phyloP scores from a whole-genome alignment of 1,140 invertebrate species.

The Gonioctena quinquepunctata region DNA sequence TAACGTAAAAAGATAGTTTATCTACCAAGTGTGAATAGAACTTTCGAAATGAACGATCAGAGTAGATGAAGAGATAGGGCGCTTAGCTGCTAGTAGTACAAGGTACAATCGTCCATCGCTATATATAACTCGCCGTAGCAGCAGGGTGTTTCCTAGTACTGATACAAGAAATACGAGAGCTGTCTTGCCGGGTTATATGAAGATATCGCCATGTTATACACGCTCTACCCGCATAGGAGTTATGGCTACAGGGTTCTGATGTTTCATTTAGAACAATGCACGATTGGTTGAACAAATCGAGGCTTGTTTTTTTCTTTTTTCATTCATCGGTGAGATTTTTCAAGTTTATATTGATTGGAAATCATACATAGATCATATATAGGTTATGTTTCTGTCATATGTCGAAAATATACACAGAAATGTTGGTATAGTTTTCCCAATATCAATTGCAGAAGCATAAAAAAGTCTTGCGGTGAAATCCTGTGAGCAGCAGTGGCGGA shows the following conservation, averaged over 20 bases:
- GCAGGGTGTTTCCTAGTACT: constrained; percentile 52
- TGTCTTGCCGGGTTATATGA: constrained; percentile 50
- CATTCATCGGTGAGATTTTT: too few species aligned
- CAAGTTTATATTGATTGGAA: too few species aligned
- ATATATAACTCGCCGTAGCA: constrained; percentile 51
- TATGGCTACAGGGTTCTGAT: constrained; percentile 30
- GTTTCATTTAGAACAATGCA: constrained; percentile 26
- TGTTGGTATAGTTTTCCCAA: too few species aligned
- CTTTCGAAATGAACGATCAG: constrained; percentile 10
- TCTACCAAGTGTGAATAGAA: constrained; percentile 7
- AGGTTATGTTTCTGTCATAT: too few species aligned
- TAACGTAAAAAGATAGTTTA: not conserved
- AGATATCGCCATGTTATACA: constrained; percentile 52
- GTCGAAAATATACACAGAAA: too few species aligned
- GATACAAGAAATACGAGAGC: constrained; percentile 55
- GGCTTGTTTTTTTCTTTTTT: too few species aligned
- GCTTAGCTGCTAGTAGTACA: constrained; percentile 46
- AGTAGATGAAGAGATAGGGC: constrained; percentile 44
- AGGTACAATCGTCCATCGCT: constrained; percentile 44
- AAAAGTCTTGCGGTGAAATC: too few species aligned
- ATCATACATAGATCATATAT: too few species aligned
- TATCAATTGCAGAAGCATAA: too few species aligned
- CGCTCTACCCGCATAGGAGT: constrained; percentile 39
- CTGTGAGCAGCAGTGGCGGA: too few species aligned
- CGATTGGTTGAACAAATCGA: too few species aligned